Percentiles rank a stretch among this genome's conserved stretches.
Conservation (phyloP, 1,140 invertebrate species). For the Drosophila sproati region DNA sequence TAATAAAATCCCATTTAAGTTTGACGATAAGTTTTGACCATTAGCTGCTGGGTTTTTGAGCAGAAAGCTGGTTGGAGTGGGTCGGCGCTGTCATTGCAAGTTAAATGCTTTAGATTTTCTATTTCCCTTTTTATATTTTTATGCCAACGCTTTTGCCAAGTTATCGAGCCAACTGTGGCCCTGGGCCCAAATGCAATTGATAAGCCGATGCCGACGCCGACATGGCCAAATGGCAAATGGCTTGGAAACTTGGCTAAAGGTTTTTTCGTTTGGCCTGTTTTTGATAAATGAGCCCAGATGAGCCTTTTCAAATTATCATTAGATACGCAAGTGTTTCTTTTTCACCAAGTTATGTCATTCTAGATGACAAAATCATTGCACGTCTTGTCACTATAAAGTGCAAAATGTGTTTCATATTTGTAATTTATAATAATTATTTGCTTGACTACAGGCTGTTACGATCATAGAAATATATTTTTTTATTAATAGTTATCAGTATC, state of each 20-base stretch:
- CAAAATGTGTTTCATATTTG: no score
- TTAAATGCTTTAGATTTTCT: slow-evolving; percentile 69
- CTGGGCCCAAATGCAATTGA: slow-evolving; percentile 67
- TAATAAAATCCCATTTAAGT: slow-evolving; percentile 81
- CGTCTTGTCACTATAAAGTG: background rate
- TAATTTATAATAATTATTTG: no score
- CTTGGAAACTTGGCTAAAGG: slow-evolving; percentile 64
- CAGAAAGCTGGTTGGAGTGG: background rate
- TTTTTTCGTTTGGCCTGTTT: slow-evolving; percentile 53
- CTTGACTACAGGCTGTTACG: no score
- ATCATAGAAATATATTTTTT: no score
- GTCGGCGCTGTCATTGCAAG: slow-evolving; percentile 59
- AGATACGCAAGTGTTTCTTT: slow-evolving; percentile 2
- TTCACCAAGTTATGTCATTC: slow-evolving; percentile 7
- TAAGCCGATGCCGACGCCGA: slow-evolving; percentile 45
- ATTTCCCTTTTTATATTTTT: slow-evolving; percentile 33
- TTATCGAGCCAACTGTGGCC: slow-evolving; percentile 68
- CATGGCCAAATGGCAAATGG: slow-evolving; percentile 62
- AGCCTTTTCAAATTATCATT: slow-evolving; percentile 27
- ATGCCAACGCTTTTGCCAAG: slow-evolving; percentile 43
- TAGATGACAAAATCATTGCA: slow-evolving; percentile 13
- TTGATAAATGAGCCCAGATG: slow-evolving; percentile 63
- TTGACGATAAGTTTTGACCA: slow-evolving; percentile 80
- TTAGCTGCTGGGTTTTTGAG: slow-evolving; percentile 53
- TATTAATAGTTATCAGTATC: no score